Conservation (phyloP, 2,797 vertebrate species). For the Onychomys leucogaster region DNA sequence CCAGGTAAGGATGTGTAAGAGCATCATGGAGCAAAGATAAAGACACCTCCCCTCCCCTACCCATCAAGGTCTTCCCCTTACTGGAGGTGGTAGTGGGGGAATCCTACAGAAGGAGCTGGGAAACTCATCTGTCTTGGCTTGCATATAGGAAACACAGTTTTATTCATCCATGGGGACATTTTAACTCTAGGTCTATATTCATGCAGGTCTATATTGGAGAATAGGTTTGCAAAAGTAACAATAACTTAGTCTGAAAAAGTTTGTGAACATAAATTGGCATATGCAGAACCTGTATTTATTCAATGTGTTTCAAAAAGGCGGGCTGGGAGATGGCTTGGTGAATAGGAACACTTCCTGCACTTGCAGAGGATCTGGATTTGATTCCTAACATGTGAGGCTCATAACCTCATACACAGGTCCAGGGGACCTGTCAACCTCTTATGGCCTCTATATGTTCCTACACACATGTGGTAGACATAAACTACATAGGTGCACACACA, state of each 20-base stretch:
- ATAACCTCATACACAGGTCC: neutral
- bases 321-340: neutral
- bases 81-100: neutral
- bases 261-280: neutral
- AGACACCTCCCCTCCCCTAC: fast-evolving
- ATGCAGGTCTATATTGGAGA: neutral
- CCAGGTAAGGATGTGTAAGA: neutral
- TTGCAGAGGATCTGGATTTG: neutral
- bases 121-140: neutral
- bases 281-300: neutral
- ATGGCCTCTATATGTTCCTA: neutral
- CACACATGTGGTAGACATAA: neutral
- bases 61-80: neutral
- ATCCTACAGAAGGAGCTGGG: neutral
- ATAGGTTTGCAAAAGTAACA: neutral
- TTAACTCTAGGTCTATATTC: no score
- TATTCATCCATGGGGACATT: no score
- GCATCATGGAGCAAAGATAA: neutral
- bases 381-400: neutral
- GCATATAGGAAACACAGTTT: neutral
- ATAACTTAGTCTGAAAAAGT: neutral
- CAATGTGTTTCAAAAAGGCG: neutral
- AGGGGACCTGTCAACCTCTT: neutral
- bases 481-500: neutral
- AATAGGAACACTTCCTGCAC: neutral